Evolutionary conservation across 2,888 invertebrate genomes (phyloP), one percentile per base, ranked within the genome.

Genomic region (Sesia apiformis): DNA sequence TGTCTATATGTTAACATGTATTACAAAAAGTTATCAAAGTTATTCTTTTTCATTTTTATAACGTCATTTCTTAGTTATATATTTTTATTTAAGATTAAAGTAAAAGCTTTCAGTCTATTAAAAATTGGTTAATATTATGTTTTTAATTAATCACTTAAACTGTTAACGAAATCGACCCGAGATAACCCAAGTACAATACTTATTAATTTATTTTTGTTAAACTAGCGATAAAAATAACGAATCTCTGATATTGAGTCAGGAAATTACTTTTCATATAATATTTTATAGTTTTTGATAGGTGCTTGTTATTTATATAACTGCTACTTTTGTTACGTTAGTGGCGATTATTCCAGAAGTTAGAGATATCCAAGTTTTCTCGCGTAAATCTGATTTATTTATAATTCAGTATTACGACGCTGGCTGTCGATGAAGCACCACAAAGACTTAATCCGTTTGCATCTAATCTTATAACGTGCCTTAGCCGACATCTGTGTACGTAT

Each of bases 401-500:
- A 46, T 46, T 46, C n/a, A 46, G 46, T 46, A 23, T 23, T 23
- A 46, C 46, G 70, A 72, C 73, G 77, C 76, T 73, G 78, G 77
- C 76, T 73, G 67, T 67, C 68, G 58, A 69, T 57, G 87, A 88
- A 88, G 87, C 87, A 79, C 87, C 73, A 82, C 83, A 86, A 84
- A 76, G 73, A 76, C 74, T 71, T 83, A 83, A 88, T 88, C 86
- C 84, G 72, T 84, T 86, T 80, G 84, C 84, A 86, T 84, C 86
- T 87, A 88, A 87, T 87, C 87, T 86, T 87, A 85, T 87, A 87
- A 40, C 60, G 79, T 81, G 74, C 84, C 86, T 87, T 85, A 84
- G 78, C 81, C 74, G 70, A 46, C 40, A 49, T 56, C n/a, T 46
- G 46, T 23, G 4, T 46, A 46, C 7, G 46, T 46, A 23, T 23